Base-by-base conservation (phyloP, 2,113 vertebrate species). In the Gymnobelideus leadbeateri region DNA sequence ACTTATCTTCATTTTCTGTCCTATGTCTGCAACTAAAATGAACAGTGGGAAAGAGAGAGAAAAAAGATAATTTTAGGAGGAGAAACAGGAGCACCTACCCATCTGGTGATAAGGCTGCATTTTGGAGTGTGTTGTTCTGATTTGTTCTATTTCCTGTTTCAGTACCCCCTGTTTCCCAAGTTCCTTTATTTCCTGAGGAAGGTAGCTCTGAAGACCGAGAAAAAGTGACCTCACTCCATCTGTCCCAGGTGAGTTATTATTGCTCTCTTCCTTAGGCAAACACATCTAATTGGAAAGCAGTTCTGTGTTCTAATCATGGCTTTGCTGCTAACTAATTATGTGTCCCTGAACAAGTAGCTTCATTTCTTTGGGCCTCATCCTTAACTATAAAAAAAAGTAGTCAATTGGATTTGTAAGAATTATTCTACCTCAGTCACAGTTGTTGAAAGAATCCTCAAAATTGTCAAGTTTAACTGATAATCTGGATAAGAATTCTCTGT, bases 241-340 rank as follows among this genome's bases (percentile, higher is more conserved):
- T 97, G 52, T 96, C 96, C n/a, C n/a, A 16, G 96, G 98, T 98
- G 92, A 98, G 97, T 97, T 84, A 84, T 50, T 19, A 25, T 94
- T 49, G 8, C 37, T 84, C n/a, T 84, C 68, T 84, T 84, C 16
- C 68, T 43, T 84, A 84, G 19, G 19, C n/a, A 84, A 84, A 43
- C 43, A 2, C 37, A 43, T 43, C 68, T 21, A 43, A 43, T 23
- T 84, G n/a, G 37, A 14, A 84, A 84, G 37, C 68, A 43, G 16
- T 2, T 84, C 37, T 43, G 3, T 84, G 68, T 77, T 77, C 61
- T 77, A 77, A 37, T n/a, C 61, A 31, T 77, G 19, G 37, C 7
- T 84, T 77, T 77, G 37, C n/a, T 43, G 68, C n/a, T 14, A 68
- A 68, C 12, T 68, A 68, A 31, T 12, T 77, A 16, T 77, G 4